phyloP scores from a whole-genome alignment of 2,888 invertebrate species.

The Erannis defoliaria region DNA sequence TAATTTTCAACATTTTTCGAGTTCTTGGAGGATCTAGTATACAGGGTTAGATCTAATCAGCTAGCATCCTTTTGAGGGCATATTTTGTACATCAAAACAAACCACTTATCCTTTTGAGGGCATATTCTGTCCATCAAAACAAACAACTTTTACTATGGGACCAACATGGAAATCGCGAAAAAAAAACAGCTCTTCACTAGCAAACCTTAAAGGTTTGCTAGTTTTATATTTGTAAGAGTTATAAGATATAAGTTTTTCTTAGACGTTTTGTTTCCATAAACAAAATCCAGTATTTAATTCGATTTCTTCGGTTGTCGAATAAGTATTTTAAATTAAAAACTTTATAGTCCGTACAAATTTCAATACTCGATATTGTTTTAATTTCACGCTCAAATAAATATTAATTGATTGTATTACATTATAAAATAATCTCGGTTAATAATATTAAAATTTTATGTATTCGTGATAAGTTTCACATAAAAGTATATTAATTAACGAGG shows the following conservation, averaged over 20 bases:
- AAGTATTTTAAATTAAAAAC: slow-evolving; percentile 38
- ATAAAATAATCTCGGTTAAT: slow-evolving; percentile 43
- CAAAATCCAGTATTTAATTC: slow-evolving; percentile 19
- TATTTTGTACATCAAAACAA: too few relatives aligned
- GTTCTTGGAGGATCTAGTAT: too few relatives aligned
- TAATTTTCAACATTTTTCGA: too few relatives aligned
- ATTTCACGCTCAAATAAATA: slow-evolving; percentile 66
- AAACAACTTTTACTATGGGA: too few relatives aligned
- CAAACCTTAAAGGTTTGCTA: too few relatives aligned
- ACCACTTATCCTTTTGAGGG: too few relatives aligned
- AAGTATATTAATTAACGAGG: not conserved
- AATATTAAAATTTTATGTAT: slow-evolving; percentile 43
- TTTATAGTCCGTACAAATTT: slow-evolving; percentile 51
- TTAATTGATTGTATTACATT: slow-evolving; percentile 55
- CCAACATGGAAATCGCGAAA: too few relatives aligned
- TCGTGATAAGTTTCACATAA: slow-evolving; percentile 27
- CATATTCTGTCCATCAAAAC: too few relatives aligned
- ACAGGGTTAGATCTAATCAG: too few relatives aligned
- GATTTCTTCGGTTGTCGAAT: slow-evolving; percentile 32
- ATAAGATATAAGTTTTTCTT: not conserved
- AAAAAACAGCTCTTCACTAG: too few relatives aligned
- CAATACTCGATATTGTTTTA: slow-evolving; percentile 59
- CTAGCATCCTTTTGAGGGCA: too few relatives aligned
- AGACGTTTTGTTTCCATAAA: not conserved
- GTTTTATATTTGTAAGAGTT: too few relatives aligned